Conservation (phyloP, 2,113 vertebrate species). For the Scatophagus argus region DNA sequence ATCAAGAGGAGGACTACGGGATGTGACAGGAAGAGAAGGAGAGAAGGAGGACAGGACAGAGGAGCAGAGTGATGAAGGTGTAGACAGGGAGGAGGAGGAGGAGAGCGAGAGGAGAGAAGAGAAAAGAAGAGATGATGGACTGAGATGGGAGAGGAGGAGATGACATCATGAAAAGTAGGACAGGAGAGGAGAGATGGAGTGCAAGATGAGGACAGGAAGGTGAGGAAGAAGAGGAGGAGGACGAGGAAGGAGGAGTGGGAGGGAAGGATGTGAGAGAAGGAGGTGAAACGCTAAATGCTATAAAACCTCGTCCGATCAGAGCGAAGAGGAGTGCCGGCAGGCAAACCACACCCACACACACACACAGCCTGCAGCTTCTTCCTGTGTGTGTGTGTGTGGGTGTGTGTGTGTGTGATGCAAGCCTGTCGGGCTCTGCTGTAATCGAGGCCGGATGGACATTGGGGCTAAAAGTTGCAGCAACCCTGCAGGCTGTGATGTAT, state of each 20-base stretch:
- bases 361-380: slow-evolving; percentile 33
- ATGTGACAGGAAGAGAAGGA: too few relatives aligned
- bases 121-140: not conserved
- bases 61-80: too few relatives aligned
- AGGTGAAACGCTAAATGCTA: slow-evolving; percentile 62
- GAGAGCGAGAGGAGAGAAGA: not conserved
- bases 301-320: slow-evolving; percentile 58
- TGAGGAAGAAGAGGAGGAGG: slow-evolving; percentile 8
- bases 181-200: not conserved
- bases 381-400: slow-evolving; percentile 35
- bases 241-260: not conserved
- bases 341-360: slow-evolving; percentile 46
- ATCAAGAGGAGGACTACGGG: not conserved
- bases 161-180: not conserved
- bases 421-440: slow-evolving; percentile 69
- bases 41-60: not conserved
- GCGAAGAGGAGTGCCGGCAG: slow-evolving; percentile 40
- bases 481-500: slow-evolving; percentile 64
- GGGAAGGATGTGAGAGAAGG: slow-evolving; percentile 22
- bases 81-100: too few relatives aligned
- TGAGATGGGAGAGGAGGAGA: not conserved
- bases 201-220: not conserved
- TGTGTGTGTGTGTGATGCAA: slow-evolving; percentile 66
- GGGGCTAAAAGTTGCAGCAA: slow-evolving; percentile 73
- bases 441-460: slow-evolving; percentile 76